Base-by-base conservation (phyloP, 2,888 invertebrate species). In the Mimumesa dahlbomi region DNA sequence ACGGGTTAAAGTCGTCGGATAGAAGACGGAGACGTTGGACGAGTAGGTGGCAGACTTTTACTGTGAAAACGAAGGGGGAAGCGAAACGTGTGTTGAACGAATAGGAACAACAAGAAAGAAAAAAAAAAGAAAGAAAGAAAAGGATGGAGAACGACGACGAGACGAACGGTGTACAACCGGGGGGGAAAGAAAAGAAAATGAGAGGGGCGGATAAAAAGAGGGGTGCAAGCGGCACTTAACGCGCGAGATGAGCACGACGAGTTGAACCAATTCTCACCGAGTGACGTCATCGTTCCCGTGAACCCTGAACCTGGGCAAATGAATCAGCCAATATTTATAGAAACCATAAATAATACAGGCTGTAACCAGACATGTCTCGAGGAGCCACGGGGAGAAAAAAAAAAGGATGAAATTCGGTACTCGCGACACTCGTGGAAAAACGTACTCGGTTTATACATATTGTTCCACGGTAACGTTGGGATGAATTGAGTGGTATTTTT, bases 281-380 rank as follows among this genome's bases (percentile, higher is more conserved):
- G 66, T 82, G 82, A 82, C 75, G 81, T 73, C 77, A 82, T 61
- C 71, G 73, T 73, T 82, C 73, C 61, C 71, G 64, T 72, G 73
- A 79, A 74, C 73, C 67, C 58, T 71, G 74, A 70, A 79, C 74
- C 67, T n/a, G n/a, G 43, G 4, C 67, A 52, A 73, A 73, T 73
- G 79, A 81, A 78, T 73, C 75, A 75, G 69, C 63, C 69, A 66
- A 68, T 73, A 74, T 82, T 82, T 81, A 77, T 77, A 75, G 74
- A 71, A 65, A 64, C 49, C 70, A 56, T 66, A 70, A 79, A 68
- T 69, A 64, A 71, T 56, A 34, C 42, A 34, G 16, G 9, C 16
- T 11, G 13, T n/a, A 16, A 29, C 49, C 34, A 57, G 43, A n/a
- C n/a, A n/a, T 18, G 4, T 4, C 2, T 40, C 18, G 1, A n/a